phyloP scores from a whole-genome alignment of 1,140 invertebrate genomes.

The Sycophaga agraensis region DNA sequence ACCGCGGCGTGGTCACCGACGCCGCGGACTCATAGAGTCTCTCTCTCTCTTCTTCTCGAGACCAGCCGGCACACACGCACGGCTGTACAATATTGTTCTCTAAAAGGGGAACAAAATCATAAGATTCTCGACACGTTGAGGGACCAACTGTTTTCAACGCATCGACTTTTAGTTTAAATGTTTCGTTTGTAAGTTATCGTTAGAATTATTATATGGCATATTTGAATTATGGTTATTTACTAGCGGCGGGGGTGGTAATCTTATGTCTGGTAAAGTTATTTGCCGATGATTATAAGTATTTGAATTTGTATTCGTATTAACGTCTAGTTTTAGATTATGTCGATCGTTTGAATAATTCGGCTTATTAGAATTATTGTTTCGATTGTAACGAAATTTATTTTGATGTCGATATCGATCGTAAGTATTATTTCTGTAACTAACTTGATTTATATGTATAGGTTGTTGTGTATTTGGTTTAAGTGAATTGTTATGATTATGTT shows the following conservation, averaged over 20 bases:
- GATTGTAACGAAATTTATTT: too few relatives aligned
- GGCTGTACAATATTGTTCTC: too few relatives aligned
- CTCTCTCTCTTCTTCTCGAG: too few relatives aligned
- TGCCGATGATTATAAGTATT: not conserved
- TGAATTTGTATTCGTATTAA: too few relatives aligned
- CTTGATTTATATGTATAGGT: not conserved
- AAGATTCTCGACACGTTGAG: constrained; percentile 1
- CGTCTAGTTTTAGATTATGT: not conserved
- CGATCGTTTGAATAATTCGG: too few relatives aligned
- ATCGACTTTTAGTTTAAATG: constrained; percentile 22
- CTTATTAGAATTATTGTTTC: too few relatives aligned
- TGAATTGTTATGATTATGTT: not conserved
- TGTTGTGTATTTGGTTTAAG: not conserved
- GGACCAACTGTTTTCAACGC: constrained; percentile 17
- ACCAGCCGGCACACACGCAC: too few relatives aligned
- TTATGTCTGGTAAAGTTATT: not conserved
- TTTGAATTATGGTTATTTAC: not conserved
- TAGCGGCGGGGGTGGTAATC: not conserved
- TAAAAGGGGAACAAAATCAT: constrained; percentile 17
- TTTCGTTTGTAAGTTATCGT: not conserved
- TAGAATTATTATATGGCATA: not conserved
- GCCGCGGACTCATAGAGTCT: too few relatives aligned
- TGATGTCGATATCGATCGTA: too few relatives aligned
- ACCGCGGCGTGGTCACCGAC: too few relatives aligned
- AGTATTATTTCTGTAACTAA: not conserved